Percentiles rank a stretch among this genome's conserved stretches.
These are phyloP conservation scores for Hycleus cichorii DNA, from an alignment of 1,140 invertebrate genomes.

Conservation along the genomic window DNA sequence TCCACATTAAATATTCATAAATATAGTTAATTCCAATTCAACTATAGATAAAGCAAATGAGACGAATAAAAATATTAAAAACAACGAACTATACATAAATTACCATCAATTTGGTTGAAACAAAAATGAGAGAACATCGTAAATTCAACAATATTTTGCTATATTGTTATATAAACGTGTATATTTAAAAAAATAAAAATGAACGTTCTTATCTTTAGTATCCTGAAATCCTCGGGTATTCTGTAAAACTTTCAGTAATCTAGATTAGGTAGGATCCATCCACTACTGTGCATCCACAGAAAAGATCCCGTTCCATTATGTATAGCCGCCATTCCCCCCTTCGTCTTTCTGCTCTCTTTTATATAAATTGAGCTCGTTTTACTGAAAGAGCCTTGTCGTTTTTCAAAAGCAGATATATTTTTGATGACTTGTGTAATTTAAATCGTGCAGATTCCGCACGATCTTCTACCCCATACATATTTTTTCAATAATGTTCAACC, in stretches of 20 bases:
- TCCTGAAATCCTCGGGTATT: slow-evolving; percentile 24
- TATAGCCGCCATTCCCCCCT: slow-evolving; percentile 6
- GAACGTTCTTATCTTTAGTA: slow-evolving; percentile 16
- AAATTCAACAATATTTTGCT: too few relatives aligned
- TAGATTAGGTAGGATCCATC: slow-evolving; percentile 27
- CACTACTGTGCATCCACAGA: slow-evolving; percentile 10
- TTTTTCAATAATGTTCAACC: slow-evolving; percentile 1
- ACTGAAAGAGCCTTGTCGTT: slow-evolving; percentile 15
- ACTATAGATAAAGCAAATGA: too few relatives aligned
- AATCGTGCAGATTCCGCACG: slow-evolving; percentile 7
- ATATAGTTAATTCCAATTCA: too few relatives aligned
- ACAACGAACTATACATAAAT: too few relatives aligned
- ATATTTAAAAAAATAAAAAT: too few relatives aligned
- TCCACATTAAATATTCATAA: too few relatives aligned
- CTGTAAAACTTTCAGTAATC: slow-evolving; percentile 32
- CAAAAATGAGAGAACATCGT: too few relatives aligned
- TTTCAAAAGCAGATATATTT: slow-evolving; percentile 20
- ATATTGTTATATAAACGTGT: too few relatives aligned
- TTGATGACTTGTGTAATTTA: slow-evolving; percentile 21
- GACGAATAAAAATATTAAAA: too few relatives aligned
- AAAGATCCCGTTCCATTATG: slow-evolving; percentile 26
- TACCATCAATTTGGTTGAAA: too few relatives aligned
- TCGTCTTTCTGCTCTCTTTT: neutral
- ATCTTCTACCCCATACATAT: neutral
- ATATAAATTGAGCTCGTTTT: slow-evolving; percentile 30